Evolutionary conservation across 2,113 vertebrate genomes (phyloP).

Genomic region (Ornithorhynchus anatinus): DNA sequence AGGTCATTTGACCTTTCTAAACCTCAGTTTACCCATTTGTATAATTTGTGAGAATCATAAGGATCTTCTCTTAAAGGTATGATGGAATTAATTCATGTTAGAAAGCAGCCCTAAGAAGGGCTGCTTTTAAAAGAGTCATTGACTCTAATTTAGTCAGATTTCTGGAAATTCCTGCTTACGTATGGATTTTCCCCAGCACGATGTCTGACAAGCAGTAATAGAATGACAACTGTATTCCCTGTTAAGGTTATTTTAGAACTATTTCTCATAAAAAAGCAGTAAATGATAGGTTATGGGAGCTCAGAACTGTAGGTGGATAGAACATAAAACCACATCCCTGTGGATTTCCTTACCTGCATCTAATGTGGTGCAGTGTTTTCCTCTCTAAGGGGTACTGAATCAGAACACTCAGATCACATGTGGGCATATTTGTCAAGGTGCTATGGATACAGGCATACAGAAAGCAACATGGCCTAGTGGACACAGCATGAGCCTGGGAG

Average conservation of each 20-base stretch:
- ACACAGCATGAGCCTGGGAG: too few species aligned
- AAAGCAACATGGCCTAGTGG: too few species aligned
- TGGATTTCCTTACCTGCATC: conserved; percentile 18
- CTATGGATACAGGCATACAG: too few species aligned
- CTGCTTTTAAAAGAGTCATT: background rate
- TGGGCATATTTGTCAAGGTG: too few species aligned
- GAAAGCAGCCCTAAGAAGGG: too few species aligned
- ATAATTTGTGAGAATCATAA: background rate
- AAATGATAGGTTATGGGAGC: conserved; percentile 18
- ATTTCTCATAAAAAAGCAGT: conserved; percentile 10
- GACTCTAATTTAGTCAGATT: conserved; percentile 21
- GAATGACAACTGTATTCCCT: conserved; percentile 11
- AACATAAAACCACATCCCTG: background rate
- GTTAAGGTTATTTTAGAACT: conserved; percentile 28
- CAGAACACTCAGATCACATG: too few species aligned
- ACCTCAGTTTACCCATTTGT: background rate
- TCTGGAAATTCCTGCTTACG: conserved; percentile 35
- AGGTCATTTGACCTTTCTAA: background rate
- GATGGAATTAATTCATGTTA: too few species aligned
- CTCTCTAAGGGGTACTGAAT: too few species aligned
- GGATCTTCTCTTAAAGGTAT: background rate
- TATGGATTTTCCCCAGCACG: background rate
- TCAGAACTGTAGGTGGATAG: conserved; percentile 6
- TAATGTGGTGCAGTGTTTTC: background rate
- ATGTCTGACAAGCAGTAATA: conserved; percentile 21